Percentiles rank a stretch among this genome's conserved stretches.
These are phyloP conservation scores for Triplophysa yarkandensis DNA, from an alignment of 2,797 vertebrate species.

Conservation along the genomic window DNA sequence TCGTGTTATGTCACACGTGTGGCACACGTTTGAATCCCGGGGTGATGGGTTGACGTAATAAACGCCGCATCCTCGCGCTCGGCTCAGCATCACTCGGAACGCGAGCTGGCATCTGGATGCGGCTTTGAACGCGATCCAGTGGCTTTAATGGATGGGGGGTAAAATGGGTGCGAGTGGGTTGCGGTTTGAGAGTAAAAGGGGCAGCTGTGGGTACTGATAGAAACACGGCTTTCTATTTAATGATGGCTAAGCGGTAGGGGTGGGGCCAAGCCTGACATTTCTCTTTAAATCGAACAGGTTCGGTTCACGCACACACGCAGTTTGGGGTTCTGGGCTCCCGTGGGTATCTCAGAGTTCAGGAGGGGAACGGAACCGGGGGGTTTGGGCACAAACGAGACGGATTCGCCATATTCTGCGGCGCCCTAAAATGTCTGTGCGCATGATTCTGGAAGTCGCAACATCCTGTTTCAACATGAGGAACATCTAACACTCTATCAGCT, in stretches of 20 bases:
- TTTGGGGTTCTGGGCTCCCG: not conserved
- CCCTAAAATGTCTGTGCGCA: not conserved
- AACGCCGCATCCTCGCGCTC: constrained; percentile 24
- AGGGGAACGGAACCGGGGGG: not conserved
- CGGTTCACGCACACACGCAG: not conserved
- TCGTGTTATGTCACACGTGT: too few species aligned
- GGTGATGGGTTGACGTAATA: constrained; percentile 19
- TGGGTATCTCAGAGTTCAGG: not conserved
- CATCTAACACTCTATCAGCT: not conserved
- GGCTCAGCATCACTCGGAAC: constrained; percentile 6
- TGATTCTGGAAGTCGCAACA: constrained; percentile 15
- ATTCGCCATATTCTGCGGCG: constrained; percentile 14
- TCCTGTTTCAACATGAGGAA: constrained; percentile 8
- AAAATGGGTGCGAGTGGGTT: not conserved
- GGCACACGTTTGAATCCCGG: not conserved
- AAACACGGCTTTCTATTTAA: constrained; percentile 1
- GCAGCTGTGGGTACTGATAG: not conserved
- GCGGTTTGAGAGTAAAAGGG: not conserved
- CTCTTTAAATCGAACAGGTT: constrained; percentile 8
- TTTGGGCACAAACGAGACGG: not conserved
- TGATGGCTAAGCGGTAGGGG: constrained; percentile 66
- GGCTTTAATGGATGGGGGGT: not conserved
- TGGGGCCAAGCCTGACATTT: constrained; percentile 61
- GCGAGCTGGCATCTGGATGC: not conserved
- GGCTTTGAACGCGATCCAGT: constrained; percentile 2